Evolutionary conservation across 2,113 vertebrate species (phyloP).

Genomic region (Catharus bicknelli): DNA sequence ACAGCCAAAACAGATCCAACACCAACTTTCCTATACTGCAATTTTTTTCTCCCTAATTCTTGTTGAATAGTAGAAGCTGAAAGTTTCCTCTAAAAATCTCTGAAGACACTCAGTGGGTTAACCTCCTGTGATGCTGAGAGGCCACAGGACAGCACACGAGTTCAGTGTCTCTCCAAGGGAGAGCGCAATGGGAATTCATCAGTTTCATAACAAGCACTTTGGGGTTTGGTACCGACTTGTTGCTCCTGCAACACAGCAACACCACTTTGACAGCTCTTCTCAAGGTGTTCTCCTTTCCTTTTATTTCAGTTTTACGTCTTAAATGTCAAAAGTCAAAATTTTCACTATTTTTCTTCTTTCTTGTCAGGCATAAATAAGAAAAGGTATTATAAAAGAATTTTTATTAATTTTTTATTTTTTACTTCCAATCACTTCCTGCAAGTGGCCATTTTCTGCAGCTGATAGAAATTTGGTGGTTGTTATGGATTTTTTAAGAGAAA

Average conservation of each 20-base stretch:
- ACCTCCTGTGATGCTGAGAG: background rate
- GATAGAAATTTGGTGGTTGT: background rate
- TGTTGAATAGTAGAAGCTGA: background rate
- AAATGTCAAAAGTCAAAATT: background rate
- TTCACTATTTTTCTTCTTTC: background rate
- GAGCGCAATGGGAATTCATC: background rate
- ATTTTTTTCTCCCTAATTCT: background rate
- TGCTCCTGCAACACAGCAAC: background rate
- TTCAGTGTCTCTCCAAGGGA: background rate
- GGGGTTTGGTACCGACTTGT: fast-evolving
- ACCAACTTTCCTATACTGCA: background rate
- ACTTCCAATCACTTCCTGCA: background rate
- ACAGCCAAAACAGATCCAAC: background rate
- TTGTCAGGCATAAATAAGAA: background rate
- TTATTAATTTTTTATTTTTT: background rate
- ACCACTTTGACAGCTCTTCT: background rate
- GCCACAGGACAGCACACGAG: fast-evolving
- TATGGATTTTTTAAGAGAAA: background rate
- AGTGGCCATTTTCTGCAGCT: background rate
- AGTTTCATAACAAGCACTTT: background rate
- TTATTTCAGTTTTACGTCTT: background rate
- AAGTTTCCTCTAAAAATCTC: background rate
- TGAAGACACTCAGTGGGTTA: background rate
- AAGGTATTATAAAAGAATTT: background rate
- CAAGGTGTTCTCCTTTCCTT: background rate